A percentile compares a stretch with the other conserved stretches of the same genome.
phyloP scores from a whole-genome alignment of 2,113 vertebrate genomes.

The Struthio camelus region DNA sequence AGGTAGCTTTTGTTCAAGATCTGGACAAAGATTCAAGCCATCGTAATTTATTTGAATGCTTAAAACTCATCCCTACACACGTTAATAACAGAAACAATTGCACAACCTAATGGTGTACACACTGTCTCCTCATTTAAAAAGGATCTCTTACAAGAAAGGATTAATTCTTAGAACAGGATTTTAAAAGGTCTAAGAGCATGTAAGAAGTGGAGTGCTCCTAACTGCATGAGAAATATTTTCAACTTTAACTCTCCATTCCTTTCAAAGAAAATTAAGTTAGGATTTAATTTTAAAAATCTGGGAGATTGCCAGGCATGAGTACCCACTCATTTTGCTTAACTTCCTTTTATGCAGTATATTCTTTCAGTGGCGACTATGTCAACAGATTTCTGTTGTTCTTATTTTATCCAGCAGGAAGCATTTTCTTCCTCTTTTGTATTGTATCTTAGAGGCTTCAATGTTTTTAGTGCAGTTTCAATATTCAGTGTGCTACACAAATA shows the following conservation, averaged over 20 bases:
- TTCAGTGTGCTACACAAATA: background rate
- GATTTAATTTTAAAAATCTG: constrained; percentile 35
- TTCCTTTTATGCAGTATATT: constrained; percentile 28
- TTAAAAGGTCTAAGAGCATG: background rate
- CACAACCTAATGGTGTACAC: background rate
- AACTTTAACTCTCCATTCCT: constrained; percentile 2
- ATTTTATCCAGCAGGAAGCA: background rate
- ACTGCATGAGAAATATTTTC: background rate
- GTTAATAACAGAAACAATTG: background rate
- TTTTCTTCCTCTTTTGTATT: background rate
- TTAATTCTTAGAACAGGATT: background rate
- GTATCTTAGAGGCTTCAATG: background rate
- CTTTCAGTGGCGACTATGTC: background rate
- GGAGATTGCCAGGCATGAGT: background rate
- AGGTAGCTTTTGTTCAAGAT: background rate
- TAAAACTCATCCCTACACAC: background rate
- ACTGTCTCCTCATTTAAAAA: background rate
- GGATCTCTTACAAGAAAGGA: background rate
- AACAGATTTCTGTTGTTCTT: constrained; percentile 27
- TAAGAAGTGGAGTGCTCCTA: background rate
- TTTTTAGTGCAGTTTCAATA: background rate
- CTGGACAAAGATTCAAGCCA: background rate
- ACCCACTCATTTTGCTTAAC: constrained; percentile 4
- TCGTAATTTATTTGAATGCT: background rate
- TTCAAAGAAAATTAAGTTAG: background rate